Evolutionary conservation across 2,888 invertebrate genomes (phyloP).

Genomic region (Tanaodytes sp.): DNA sequence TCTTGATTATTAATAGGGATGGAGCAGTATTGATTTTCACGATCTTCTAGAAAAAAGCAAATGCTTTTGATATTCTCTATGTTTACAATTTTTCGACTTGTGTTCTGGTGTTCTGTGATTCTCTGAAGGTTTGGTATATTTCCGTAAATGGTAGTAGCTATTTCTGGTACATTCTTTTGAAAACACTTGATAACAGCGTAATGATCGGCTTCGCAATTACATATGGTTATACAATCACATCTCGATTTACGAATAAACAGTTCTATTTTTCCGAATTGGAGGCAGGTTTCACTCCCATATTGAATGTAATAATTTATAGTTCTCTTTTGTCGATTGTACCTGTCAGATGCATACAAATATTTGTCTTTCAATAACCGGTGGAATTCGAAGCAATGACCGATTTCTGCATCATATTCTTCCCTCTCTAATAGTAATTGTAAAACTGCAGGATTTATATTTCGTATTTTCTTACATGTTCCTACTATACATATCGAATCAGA

Average conservation of each 20-base stretch:
- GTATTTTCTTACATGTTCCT: not conserved
- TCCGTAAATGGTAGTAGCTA: too few relatives aligned
- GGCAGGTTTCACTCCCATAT: slow-evolving; percentile 7
- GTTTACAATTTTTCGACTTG: too few relatives aligned
- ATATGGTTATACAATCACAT: slow-evolving; percentile 30
- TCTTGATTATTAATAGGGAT: too few relatives aligned
- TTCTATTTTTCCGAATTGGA: slow-evolving; percentile 27
- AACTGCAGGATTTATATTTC: not conserved
- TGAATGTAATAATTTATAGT: slow-evolving; percentile 28
- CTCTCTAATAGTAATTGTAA: not conserved
- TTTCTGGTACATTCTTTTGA: too few relatives aligned
- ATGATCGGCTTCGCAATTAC: slow-evolving; percentile 16
- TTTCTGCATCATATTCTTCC: not conserved
- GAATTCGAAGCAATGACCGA: slow-evolving; percentile 4
- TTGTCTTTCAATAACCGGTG: slow-evolving; percentile 31
- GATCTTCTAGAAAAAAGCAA: too few relatives aligned
- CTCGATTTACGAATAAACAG: slow-evolving; percentile 21
- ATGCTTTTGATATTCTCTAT: too few relatives aligned
- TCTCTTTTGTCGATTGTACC: slow-evolving; percentile 19
- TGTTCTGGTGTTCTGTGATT: too few relatives aligned
- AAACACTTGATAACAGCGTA: slow-evolving; percentile 18
- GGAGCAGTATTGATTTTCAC: too few relatives aligned
- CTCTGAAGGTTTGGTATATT: too few relatives aligned
- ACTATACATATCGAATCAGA: slow-evolving; percentile 24
- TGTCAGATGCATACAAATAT: slow-evolving; percentile 21